Base-by-base conservation (phyloP, 1,140 invertebrate species). In the Reticulitermes speratus region DNA sequence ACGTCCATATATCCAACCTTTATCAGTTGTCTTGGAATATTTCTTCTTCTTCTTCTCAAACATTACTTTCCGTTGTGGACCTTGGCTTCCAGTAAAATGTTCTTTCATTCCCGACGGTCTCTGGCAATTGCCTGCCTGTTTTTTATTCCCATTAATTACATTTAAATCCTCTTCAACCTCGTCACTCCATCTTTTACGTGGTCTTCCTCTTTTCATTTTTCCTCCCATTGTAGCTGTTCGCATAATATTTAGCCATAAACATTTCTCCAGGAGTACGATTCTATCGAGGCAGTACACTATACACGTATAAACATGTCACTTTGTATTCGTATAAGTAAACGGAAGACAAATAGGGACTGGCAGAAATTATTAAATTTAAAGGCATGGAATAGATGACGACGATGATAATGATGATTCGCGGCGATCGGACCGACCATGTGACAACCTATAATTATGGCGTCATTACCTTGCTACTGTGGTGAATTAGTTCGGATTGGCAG, bases 401-500 rank as follows among this genome's bases (percentile, higher is more conserved):
- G 14, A 48, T 48, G 14, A 48, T 12, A 38, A 38, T 59, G 21
- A 65, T 75, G 25, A 75, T 75, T 75, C 0, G 65, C 65, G 65
- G n/a, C n/a, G 65, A 30, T 75, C 65, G n/a, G 65, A 16, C 3
- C 65, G n/a, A 30, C 65, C 65, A 30, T 14, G 16, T 75, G 65
- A 75, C 65, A 75, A 75, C 65, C 65, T 30, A 6, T 75, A 75
- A 75, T 75, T 75, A 75, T 75, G 65, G 14, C 65, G 65, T 75
- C n/a, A 75, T 75, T 75, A 75, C 65, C 65, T 75, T 30, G 65
- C 65, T 75, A 75, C 65, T 75, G 65, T 30, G 65, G n/a, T 30
- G n/a, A 75, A 75, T 75, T 21, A 65, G 59, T 65, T 12, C 59
- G 59, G 65, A 25, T 30, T 0, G 8, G 25, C n/a, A 25, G n/a